Base-by-base conservation (phyloP, 2,797 vertebrate genomes). In the Myoxocephalus aenaeus region DNA sequence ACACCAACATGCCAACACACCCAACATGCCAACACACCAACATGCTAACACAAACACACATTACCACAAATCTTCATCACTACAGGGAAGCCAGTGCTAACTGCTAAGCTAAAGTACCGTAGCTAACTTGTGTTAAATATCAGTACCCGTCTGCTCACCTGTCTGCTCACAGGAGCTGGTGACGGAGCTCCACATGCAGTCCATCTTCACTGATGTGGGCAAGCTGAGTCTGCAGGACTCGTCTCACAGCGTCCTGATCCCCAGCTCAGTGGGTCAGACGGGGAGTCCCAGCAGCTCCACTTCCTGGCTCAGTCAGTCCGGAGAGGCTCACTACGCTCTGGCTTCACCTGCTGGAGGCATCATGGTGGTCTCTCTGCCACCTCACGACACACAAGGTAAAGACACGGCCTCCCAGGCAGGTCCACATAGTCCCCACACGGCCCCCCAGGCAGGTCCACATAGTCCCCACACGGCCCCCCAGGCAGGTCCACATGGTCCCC, bases 161-260 rank as follows among this genome's bases (percentile, higher is more conserved):
- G 36, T 9, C 22, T 27, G 14, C 22, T 62, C 44, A 0, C 82
- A 99, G 98, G 97, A 99, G 70, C 88, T 98, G 89, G 93, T 97
- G 62, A 95, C 94, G 0, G 98, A 99, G 89, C 95, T 95, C 67
- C 97, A 98, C 75, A 95, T 98, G 94, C 98, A 98, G 86, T 99
- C 98, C 0, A 80, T 99, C 86, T 97, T 99, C 85, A 97, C 97
- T 0, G 98, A 99, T 7, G 87, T 97, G 20, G 93, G 95, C 42
- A 99, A 97, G 87, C 85, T 96, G 82, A 96, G 95, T 86, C 95
- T 98, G 80, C 93, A 94, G 56, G 97, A 98, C 62, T 92, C 96
- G 0, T 84, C 93, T 2, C 96, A 95, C 90, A 96, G 93, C 70
- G 95, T 91, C 0, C 9, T 95, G 56, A 95, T 99, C 75, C 96